Evolutionary conservation across 2,888 invertebrate genomes (phyloP).

Genomic region (Ennomos quercinarius): DNA sequence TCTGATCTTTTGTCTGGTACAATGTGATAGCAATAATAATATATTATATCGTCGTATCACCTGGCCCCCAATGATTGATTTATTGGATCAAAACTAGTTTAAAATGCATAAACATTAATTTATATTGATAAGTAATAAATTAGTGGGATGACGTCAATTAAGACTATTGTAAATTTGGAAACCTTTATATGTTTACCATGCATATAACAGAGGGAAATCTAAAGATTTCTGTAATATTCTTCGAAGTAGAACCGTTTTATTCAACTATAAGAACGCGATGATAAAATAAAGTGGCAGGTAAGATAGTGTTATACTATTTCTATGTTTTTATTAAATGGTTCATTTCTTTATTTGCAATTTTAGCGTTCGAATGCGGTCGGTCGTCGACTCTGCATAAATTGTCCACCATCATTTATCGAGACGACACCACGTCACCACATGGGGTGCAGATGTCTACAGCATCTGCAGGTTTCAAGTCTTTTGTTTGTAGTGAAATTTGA

Average conservation of each 20-base stretch:
- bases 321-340: too few species aligned
- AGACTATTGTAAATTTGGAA: constrained; percentile 3
- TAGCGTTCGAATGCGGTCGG: background rate
- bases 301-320: too few species aligned
- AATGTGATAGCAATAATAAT: too few species aligned
- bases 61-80: constrained; percentile 11
- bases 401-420: constrained; percentile 23
- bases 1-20: too few species aligned
- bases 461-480: constrained; percentile 29
- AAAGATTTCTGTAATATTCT: too few species aligned
- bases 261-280: too few species aligned
- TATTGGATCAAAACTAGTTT: constrained; percentile 15
- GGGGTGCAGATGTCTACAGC: constrained; percentile 36
- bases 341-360: background rate
- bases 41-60: background rate
- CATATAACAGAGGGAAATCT: too few species aligned
- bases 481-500: constrained; percentile 13
- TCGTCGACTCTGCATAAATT: constrained; percentile 15
- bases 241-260: too few species aligned
- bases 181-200: background rate
- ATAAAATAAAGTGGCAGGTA: too few species aligned
- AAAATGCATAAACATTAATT: constrained; percentile 10
- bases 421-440: constrained; percentile 24
- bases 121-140: constrained; percentile 11
- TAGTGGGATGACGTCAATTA: background rate